Evolutionary conservation across 92 coral and sea anemone species (phyloP), one percentile per base, ranked within the genome.

Genomic region (Epizoanthus ramosus): DNA sequence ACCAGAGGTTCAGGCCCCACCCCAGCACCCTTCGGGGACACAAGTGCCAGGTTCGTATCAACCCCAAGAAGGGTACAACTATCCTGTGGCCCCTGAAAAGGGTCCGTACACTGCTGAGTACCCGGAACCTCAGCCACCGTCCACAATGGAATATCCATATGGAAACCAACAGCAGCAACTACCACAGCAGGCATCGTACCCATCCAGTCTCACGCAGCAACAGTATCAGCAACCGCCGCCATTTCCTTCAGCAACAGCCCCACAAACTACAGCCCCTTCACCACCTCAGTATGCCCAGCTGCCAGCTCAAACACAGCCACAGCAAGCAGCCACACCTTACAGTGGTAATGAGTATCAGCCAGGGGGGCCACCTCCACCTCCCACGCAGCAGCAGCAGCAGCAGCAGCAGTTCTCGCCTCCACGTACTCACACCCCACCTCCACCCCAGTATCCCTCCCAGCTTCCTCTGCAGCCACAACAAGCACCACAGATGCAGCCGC

Each of bases 201-300:
- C 79, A 58, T 37, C 75, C 25, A 75, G 28, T 57, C 80, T 41
- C 6, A 31, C 87, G 17, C 82, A 87, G 39, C 71, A 74, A 14
- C 83, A 77, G 50, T 81, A 70, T 70, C 79, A 72, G 80, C 73
- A 75, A 67, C 87, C 39, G 75, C 84, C 43, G 54, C 18, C 39
- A 21, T 80, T 64, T 73, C 76, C 88, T 5, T 79, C 90, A 22
- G 93, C 81, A 22, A 77, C 90, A n/a, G 91, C 80, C 47, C 77
- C 83, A 58, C 79, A 70, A 22, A 63, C 73, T 35, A 57, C 88
- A 39, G 88, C 75, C 47, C 87, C 83, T 23, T 84, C 90, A 41
- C 90, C 85, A 50, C 88, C 91, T 52, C 87, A 84, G 84, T 90
- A 87, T 67, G 89, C 85, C 41, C 97, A 87, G 61, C 85, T 80